Base-by-base conservation (phyloP, 2,113 vertebrate genomes). In the Noctilio leporinus region DNA sequence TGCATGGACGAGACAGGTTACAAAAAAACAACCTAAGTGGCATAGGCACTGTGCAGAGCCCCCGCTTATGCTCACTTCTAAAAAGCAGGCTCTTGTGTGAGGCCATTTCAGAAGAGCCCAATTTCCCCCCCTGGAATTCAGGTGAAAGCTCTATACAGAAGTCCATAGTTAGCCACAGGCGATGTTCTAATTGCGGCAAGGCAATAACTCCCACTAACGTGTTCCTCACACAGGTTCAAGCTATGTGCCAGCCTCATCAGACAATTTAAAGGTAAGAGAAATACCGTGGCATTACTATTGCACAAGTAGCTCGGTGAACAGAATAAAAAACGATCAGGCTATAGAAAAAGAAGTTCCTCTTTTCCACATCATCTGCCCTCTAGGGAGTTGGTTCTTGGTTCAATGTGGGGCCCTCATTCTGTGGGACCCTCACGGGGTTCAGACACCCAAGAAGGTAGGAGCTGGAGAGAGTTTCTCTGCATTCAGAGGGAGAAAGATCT, bases 1-100 rank as follows among this genome's bases (percentile, higher is more conserved):
- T 9, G 17, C 14, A 45, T 1, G 4, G 3, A 69, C 0, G 4
- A 89, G 55, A n/a, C 1, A 1, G 3, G 65, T 40, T 49, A 30
- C 0, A 5, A 47, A 72, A 47, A 81, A 62, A 49, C 5, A 33
- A 10, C 57, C 43, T 7, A 53, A 8, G 30, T 7, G 70, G 35
- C 19, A 67, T 26, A 2, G 0, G 43, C 14, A 2, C 5, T 17
- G 14, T 20, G 28, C 38, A 45, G 35, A 19, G 49, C 10, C 55
- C 55, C 49, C 30, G 35, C 35, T 20, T 5, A 1, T 1, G 10
- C 7, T 51, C 19, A 17, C 51, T 35, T 84, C 47, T 33, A 15
- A n/a, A 75, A 22, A 65, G 10, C 10, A 40, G 76, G 40, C 26
- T 10, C 8, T n/a, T 26, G 0, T 12, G 53, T 51, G 62, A 85